Percentiles rank a stretch among this genome's conserved stretches.
Evolutionary conservation across 1,140 invertebrate genomes (phyloP).

Genomic region (Hylaeus volcanicus): DNA sequence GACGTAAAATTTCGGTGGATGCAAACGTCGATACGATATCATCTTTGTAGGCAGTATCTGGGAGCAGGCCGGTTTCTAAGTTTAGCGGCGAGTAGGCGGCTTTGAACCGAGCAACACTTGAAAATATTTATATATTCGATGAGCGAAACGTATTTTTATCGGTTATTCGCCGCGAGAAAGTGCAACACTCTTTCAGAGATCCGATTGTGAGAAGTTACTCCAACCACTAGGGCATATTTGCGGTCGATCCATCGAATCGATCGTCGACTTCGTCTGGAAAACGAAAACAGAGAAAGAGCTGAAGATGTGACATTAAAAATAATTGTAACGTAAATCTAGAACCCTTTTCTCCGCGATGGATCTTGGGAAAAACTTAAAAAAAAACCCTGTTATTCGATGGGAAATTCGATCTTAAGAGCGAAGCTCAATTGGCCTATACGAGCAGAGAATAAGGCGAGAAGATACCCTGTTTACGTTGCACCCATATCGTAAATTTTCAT

Average conservation of each 20-base stretch:
- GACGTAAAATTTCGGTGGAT: slow-evolving; percentile 54
- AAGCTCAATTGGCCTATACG: background rate
- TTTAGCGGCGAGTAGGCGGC: slow-evolving; percentile 77
- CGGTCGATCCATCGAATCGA: background rate
- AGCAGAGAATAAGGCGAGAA: background rate
- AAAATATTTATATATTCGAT: slow-evolving; percentile 78
- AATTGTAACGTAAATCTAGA: background rate
- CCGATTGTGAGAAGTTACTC: background rate
- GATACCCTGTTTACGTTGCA: slow-evolving; percentile 7
- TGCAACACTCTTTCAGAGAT: background rate
- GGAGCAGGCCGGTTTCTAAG: slow-evolving; percentile 76
- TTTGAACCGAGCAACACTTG: slow-evolving; percentile 72
- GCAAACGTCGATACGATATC: slow-evolving; percentile 77
- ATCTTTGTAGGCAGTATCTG: slow-evolving; percentile 71
- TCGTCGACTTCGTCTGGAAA: background rate
- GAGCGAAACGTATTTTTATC: slow-evolving; percentile 75
- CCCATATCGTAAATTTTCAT: slow-evolving; percentile 39
- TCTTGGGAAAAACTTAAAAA: background rate
- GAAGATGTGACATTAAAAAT: no score
- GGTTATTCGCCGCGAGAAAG: slow-evolving; percentile 34
- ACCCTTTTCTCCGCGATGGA: background rate
- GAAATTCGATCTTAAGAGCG: background rate
- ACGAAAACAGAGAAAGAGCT: no score
- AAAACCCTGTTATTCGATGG: background rate
- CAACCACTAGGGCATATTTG: background rate